Evolutionary conservation across 1,140 invertebrate species (phyloP).

Genomic region (Mylabris phalerata): DNA sequence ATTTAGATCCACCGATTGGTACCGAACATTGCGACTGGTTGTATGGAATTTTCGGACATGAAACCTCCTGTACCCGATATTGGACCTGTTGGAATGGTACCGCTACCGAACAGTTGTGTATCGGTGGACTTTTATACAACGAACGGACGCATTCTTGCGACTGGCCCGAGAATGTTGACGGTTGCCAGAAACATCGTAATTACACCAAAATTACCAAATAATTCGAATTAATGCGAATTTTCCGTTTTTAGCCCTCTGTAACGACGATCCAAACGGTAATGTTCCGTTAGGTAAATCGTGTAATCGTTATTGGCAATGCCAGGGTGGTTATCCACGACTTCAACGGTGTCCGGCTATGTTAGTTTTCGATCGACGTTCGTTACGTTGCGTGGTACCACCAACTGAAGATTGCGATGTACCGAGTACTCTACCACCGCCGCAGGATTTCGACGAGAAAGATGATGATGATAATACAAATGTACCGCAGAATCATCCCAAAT

Average conservation of each 20-base stretch:
- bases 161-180: conserved; percentile 88
- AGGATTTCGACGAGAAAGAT: conserved; percentile 25
- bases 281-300: conserved; percentile 78
- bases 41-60: conserved; percentile 88
- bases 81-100: conserved; percentile 95
- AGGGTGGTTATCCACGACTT: conserved; percentile 83
- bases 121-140: conserved; percentile 85
- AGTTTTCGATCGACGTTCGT: conserved; percentile 76
- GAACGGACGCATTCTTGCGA: conserved; percentile 85
- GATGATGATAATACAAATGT: conserved; percentile 35
- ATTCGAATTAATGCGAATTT: neutral
- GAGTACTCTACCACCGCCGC: conserved; percentile 60
- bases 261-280: conserved; percentile 68
- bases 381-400: conserved; percentile 80
- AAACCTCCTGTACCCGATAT: conserved; percentile 85
- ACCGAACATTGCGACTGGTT: conserved; percentile 88
- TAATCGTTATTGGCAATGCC: conserved; percentile 89
- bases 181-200: conserved; percentile 91
- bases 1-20: conserved; percentile 68
- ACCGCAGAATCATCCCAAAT: conserved; percentile 35
- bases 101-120: conserved; percentile 86
- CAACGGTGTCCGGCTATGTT: conserved; percentile 85
- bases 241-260: conserved; percentile 68
- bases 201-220: conserved; percentile 24
- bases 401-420: conserved; percentile 82